Base-by-base conservation (phyloP, 2,888 invertebrate species). In the Ommatoiulus sabulosus region DNA sequence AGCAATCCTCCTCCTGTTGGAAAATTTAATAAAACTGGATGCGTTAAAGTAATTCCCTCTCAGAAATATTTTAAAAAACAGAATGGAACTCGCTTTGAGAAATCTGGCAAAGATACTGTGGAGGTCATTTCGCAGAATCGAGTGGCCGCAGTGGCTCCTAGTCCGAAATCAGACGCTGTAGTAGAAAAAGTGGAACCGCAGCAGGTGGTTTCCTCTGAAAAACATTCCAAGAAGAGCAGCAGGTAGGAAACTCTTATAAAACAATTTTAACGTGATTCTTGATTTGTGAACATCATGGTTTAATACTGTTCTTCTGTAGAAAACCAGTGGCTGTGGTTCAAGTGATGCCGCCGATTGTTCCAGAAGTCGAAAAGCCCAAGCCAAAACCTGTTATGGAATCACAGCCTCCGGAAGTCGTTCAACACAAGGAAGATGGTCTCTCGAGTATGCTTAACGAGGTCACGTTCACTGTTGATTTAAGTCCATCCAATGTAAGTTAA, bases 21-120 rank as follows among this genome's bases (percentile, higher is more conserved):
- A 80, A 80, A 80, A 80, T 35, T 80, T 6, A 35, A 80, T 35
- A 80, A 80, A 35, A 3, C 12, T 12, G 35, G 35, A 12, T 24
- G 12, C 35, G 80, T 80, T 10, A 80, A 80, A 80, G 80, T 80
- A 80, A 24, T 80, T 35, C 80, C 80, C 5, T 10, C 72, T 12
- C 80, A 80, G 35, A 80, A 80, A 80, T 80, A 80, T 80, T 80
- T 80, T 15, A 80, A 80, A 35, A 80, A 80, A 80, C 80, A 80
- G 12, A 8, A 80, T 12, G 35, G 35, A 3, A 24, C 8, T 10
- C 0, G 2, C 24, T 35, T 7, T 35, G 80, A 80, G 10, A 24
- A 80, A 35, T 12, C 80, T 80, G 35, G 35, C 4, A 80, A 80
- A 35, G 80, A 80, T 80, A 35, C 35, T 12, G 80, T 80, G 80